A percentile compares a stretch with the other conserved stretches of the same genome.
Evolutionary conservation across 2,888 invertebrate species (phyloP).

Genomic region (Drosophila vallismaia): DNA sequence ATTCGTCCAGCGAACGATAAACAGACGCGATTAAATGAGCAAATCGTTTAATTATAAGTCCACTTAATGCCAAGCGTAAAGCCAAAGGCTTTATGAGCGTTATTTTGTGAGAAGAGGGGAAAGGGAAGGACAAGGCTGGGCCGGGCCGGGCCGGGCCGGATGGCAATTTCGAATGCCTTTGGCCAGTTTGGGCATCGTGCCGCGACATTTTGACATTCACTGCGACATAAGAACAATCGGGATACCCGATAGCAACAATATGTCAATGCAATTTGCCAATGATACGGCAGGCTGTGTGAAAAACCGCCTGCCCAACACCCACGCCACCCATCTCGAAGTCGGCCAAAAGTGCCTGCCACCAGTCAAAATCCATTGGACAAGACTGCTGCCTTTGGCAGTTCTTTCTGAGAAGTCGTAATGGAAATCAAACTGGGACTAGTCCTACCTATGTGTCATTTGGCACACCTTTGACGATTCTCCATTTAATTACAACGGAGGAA

Average conservation of each 20-base stretch:
- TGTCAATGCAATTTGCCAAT: constrained; percentile 74
- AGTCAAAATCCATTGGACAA: constrained; percentile 59
- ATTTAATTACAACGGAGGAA: constrained; percentile 64
- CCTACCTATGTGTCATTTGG: constrained; percentile 11
- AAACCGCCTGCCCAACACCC: constrained; percentile 12
- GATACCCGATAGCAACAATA: constrained; percentile 70
- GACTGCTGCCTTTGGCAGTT: constrained; percentile 37
- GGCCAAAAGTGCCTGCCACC: constrained; percentile 11
- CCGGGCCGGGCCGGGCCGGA: constrained; percentile 1
- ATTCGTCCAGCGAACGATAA: constrained; percentile 56
- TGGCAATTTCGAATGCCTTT: constrained; percentile 38
- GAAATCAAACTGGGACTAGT: constrained; percentile 31
- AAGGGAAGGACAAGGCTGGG: neutral
- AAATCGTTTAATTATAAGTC: constrained; percentile 80
- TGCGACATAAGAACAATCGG: constrained; percentile 28
- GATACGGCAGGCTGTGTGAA: constrained; percentile 44
- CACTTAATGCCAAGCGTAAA: constrained; percentile 70
- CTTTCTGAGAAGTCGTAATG: constrained; percentile 26
- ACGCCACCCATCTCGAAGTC: constrained; percentile 11
- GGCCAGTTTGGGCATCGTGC: constrained; percentile 47
- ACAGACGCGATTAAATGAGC: constrained; percentile 69
- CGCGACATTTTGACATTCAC: constrained; percentile 71
- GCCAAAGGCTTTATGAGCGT: constrained; percentile 61
- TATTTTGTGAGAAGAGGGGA: constrained; percentile 4
- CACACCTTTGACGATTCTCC: constrained; percentile 56